Evolutionary conservation across 30 jellyfish, hydroid and myxozoan species (phyloP).

Genomic region (Euphysa ruthae): DNA sequence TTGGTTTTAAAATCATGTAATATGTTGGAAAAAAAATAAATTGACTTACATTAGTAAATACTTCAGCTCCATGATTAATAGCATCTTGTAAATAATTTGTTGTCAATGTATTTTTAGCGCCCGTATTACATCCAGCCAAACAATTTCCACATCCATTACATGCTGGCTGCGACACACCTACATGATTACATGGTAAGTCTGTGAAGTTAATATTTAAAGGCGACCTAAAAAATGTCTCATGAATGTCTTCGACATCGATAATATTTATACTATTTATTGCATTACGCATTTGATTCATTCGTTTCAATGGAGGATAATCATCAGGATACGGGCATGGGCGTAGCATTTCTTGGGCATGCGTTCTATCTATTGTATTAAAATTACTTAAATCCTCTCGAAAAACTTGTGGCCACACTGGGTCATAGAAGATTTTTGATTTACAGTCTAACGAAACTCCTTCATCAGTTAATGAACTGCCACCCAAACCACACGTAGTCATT

Average conservation of each 20-base stretch:
- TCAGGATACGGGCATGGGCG: conserved; percentile 97
- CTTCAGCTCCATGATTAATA: conserved; percentile 84
- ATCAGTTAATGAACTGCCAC: conserved; percentile 89
- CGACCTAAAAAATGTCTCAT: conserved; percentile 78
- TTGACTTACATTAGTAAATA: conserved; percentile 62
- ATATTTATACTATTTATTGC: conserved; percentile 45
- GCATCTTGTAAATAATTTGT: conserved; percentile 96
- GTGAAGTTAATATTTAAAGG: conserved; percentile 76
- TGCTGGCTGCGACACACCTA: conserved; percentile 92
- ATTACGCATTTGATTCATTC: conserved; percentile 75
- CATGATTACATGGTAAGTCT: conserved; percentile 87
- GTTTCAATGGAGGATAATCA: conserved; percentile 75
- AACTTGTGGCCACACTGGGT: conserved; percentile 96
- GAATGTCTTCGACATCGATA: conserved; percentile 84
- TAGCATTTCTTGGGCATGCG: conserved; percentile 82
- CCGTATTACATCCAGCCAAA: conserved; percentile 92
- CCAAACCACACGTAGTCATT: conserved; percentile 87
- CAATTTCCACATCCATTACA: conserved; percentile 98
- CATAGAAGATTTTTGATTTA: conserved; percentile 84
- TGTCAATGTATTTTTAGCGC: conserved; percentile 88
- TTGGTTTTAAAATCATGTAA: no score
- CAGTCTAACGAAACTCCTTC: conserved; percentile 94
- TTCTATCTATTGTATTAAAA: conserved; percentile 74
- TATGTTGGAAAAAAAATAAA: no score
- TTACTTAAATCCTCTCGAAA: conserved; percentile 84